These are phyloP conservation scores for Orthosia incerta DNA, from an alignment of 2,888 invertebrate species.

Conservation along the genomic window DNA sequence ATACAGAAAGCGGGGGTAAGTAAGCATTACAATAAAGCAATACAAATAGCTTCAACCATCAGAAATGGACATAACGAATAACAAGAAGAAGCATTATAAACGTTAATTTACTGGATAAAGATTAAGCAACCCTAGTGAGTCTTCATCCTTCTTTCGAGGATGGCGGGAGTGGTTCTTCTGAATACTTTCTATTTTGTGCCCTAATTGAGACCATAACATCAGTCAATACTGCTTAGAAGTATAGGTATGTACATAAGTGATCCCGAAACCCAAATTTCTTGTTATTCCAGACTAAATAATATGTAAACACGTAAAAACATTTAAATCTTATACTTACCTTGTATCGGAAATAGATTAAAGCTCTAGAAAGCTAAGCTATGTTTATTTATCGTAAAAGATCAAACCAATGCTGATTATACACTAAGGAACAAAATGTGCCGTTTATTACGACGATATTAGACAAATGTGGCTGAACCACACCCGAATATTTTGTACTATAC, in stretches of 20 bases:
- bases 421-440: not conserved
- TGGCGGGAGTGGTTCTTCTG: too few species aligned
- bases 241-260: not conserved
- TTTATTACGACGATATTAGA: not conserved
- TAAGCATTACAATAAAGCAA: too few species aligned
- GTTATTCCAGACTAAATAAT: constrained; percentile 28
- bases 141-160: too few species aligned
- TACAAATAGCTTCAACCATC: too few species aligned
- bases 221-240: constrained; percentile 19
- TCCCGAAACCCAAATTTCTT: constrained; percentile 15
- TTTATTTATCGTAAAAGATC: constrained; percentile 50
- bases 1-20: too few species aligned
- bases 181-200: too few species aligned
- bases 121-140: too few species aligned
- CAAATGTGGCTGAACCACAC: too few species aligned
- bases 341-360: constrained; percentile 12
- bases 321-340: constrained; percentile 12
- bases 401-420: constrained; percentile 14
- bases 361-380: constrained; percentile 8
- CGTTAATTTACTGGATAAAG: too few species aligned
- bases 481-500: too few species aligned
- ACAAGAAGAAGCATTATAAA: not conserved
- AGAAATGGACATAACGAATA: too few species aligned
- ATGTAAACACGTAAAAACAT: constrained; percentile 20
- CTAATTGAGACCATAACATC: constrained; percentile 7